A percentile compares a stretch with the other conserved stretches of the same genome.
Evolutionary conservation across 2,797 vertebrate genomes (phyloP).

Genomic region (Falco novaeseelandiae): DNA sequence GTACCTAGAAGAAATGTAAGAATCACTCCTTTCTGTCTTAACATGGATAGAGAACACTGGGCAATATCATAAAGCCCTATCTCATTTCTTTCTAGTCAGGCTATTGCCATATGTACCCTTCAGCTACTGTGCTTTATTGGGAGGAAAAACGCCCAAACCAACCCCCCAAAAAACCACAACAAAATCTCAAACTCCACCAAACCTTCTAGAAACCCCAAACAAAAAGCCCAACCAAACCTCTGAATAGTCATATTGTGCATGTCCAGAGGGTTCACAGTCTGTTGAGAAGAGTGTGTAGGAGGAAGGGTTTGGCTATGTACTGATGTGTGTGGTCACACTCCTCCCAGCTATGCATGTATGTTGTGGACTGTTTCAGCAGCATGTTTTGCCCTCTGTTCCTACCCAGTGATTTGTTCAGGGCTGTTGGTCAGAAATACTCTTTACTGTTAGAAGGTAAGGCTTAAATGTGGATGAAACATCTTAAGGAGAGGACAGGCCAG

Average conservation of each 20-base stretch:
- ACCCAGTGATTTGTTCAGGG: background rate
- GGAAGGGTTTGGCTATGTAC: background rate
- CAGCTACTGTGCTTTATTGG: background rate
- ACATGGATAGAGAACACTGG: background rate
- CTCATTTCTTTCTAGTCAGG: background rate
- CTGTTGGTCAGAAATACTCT: background rate
- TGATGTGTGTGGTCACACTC: background rate
- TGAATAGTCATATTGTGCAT: accelerated
- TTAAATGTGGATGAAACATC: background rate
- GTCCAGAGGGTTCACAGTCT: background rate
- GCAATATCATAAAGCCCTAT: background rate
- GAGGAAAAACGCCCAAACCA: too few species aligned
- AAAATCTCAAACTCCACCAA: background rate
- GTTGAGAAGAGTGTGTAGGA: background rate
- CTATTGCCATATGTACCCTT: background rate
- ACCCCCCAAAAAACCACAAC: accelerated
- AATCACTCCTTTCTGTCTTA: background rate
- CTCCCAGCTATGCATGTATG: accelerated
- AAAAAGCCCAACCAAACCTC: background rate
- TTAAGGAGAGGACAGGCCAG: background rate
- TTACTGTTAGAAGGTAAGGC: background rate
- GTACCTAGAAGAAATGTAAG: background rate
- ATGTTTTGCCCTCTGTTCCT: background rate
- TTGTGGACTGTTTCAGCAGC: background rate
- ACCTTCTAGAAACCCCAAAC: background rate